Evolutionary conservation across 2,113 vertebrate genomes (phyloP), one percentile per base, ranked within the genome.

Genomic region (Colius striatus): DNA sequence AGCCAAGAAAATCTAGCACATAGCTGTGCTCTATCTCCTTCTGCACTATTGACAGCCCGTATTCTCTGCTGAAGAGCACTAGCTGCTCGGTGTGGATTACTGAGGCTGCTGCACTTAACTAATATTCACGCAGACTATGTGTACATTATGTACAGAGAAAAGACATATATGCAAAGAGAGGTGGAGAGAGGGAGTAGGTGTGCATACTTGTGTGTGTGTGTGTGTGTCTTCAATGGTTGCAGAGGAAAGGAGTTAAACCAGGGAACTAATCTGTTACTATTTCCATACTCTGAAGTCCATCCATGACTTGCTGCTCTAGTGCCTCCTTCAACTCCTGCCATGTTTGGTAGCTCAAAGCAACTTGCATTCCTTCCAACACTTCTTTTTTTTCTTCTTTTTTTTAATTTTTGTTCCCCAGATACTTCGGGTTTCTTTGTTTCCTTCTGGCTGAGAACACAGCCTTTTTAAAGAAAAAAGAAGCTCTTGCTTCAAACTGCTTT

Each of bases 321-420:
- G 34, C 72, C 93, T 94, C 72, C 94, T 96, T 96, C 82, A 92
- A 84, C 55, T 94, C 30, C 61, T 96, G 87, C 92, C 93, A 84
- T 89, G 85, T 93, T 95, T 97, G 66, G 89, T 96, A 94, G 91
- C 93, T 97, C 82, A 95, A 95, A 96, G 88, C 85, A 94, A 89
- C 38, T 96, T 96, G 85, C 65, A 50, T 90, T 92, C 94, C 72
- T 96, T 94, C 93, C 93, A 96, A 36, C 16, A 45, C 34, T 79
- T 78, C 53, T 67, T 75, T 87, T 74, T 48, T 54, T 63, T 57
- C 23, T 41, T 62, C 50, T 13, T 26, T 41, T 17, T n/a, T n/a
- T n/a, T n/a, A n/a, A n/a, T n/a, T n/a, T n/a, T n/a, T n/a, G n/a
- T 5, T 1, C 3, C 9, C 13, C 57, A 62, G 84, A 89, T 89